Evolutionary conservation across 2,113 vertebrate species (phyloP).

Genomic region (Recurvirostra avosetta): DNA sequence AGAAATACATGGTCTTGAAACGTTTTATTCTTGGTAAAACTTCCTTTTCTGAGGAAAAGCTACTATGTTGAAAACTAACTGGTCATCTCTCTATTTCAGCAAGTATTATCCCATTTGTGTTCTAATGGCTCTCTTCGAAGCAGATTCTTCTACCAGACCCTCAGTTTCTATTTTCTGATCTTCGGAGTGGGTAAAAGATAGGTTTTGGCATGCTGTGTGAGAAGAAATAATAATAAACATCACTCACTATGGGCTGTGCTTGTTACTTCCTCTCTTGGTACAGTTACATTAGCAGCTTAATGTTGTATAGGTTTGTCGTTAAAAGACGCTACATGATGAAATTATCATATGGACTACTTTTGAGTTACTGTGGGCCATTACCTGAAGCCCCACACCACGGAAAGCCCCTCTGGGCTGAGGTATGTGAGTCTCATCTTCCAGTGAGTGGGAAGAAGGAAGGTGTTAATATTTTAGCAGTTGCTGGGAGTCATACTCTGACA

Average conservation of each 20-base stretch:
- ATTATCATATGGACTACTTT: accelerated
- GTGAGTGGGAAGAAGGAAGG: neutral
- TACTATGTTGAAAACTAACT: neutral
- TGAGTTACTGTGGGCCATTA: neutral
- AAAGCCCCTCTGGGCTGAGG: neutral
- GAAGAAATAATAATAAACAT: neutral
- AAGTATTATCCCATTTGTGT: neutral
- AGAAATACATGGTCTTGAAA: neutral
- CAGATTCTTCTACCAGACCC: neutral
- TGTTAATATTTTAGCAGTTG: neutral
- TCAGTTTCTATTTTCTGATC: neutral
- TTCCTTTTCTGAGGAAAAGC: neutral
- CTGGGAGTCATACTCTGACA: neutral
- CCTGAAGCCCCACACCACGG: neutral
- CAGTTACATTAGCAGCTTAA: neutral
- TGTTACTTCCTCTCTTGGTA: neutral
- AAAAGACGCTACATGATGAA: neutral
- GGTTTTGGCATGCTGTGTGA: neutral
- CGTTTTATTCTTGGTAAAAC: neutral
- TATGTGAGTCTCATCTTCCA: neutral
- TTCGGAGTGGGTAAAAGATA: neutral
- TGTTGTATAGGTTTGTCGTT: neutral
- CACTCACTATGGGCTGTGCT: neutral
- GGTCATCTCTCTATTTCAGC: neutral
- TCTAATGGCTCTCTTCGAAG: neutral